Evolutionary conservation across 2,113 vertebrate species (phyloP).

Genomic region (Cettia cetti): DNA sequence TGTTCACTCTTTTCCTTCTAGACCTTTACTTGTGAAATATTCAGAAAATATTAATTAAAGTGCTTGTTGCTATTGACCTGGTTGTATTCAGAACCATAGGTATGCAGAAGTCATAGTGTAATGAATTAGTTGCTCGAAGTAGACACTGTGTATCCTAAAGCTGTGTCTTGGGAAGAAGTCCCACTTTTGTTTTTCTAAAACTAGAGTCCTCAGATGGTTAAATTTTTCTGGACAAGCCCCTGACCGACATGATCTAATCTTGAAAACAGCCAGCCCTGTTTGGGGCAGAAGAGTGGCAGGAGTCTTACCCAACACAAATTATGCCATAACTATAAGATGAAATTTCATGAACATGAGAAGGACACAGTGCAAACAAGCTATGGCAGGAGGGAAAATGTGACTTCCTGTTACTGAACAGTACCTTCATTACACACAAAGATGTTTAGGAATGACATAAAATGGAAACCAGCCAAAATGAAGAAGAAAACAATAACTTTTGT

Average conservation of each 20-base stretch:
- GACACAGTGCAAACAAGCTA: not conserved
- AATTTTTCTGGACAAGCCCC: not conserved
- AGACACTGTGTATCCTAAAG: not conserved
- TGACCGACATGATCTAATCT: rapidly evolving
- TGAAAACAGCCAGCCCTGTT: not conserved
- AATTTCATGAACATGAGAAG: not conserved
- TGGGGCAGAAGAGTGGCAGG: not conserved
- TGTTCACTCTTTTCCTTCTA: not conserved
- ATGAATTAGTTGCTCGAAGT: not conserved
- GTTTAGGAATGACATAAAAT: not conserved
- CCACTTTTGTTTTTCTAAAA: not conserved
- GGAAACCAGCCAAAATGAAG: not conserved
- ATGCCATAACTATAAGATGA: not conserved
- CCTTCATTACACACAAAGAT: not conserved
- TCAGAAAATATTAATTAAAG: not conserved
- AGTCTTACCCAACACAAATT: not conserved
- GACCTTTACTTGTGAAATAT: not conserved
- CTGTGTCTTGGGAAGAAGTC: not conserved
- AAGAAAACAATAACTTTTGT: not conserved
- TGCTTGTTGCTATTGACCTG: not conserved
- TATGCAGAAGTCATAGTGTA: not conserved
- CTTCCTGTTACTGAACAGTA: not conserved
- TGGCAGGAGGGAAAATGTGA: not conserved
- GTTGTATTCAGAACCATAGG: not conserved
- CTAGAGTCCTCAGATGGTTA: not conserved